Percentiles rank a stretch among this genome's conserved stretches.
phyloP scores from a whole-genome alignment of 2,888 invertebrate genomes.

The Nephrocerus scutellatus region DNA sequence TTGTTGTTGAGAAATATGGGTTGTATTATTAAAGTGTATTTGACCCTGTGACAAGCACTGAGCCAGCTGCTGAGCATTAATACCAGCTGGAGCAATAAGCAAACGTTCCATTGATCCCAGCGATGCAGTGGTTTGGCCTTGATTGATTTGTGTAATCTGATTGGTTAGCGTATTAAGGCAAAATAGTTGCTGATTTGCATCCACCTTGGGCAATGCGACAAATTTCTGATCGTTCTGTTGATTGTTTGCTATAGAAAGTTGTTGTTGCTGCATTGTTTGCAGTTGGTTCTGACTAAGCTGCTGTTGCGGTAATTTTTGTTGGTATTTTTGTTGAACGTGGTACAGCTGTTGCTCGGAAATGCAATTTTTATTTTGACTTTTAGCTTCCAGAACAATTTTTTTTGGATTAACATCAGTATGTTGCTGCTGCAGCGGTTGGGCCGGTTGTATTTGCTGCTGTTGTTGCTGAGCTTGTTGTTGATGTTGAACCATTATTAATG shows the following conservation, averaged over 20 bases:
- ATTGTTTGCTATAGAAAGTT: conserved; percentile 5
- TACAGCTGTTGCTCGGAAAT: too few species aligned
- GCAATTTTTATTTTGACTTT: conserved; percentile 1
- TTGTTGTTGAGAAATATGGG: conserved; percentile 29
- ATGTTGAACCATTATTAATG: conserved; percentile 20
- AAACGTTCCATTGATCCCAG: conserved; percentile 45
- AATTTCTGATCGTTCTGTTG: conserved; percentile 34
- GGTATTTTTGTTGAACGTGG: too few species aligned
- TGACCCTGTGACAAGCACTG: conserved; percentile 46
- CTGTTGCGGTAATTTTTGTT: too few species aligned
- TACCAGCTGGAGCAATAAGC: conserved; percentile 46
- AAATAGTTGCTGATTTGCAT: conserved; percentile 45
- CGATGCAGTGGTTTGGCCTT: conserved; percentile 45
- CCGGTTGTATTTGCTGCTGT: conserved; percentile 10
- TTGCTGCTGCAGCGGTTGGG: conserved; percentile 5
- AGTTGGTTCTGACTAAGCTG: conserved; percentile 6
- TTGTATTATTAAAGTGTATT: conserved; percentile 48
- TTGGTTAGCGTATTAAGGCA: conserved; percentile 46
- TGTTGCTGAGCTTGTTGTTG: conserved; percentile 16
- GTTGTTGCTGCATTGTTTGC: conserved; percentile 1
- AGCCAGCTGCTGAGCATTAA: conserved; percentile 47
- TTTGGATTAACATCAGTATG: too few species aligned
- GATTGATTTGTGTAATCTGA: conserved; percentile 47
- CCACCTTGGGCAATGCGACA: conserved; percentile 45
- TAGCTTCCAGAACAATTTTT: neutral